Conservation (phyloP, 2,888 invertebrate genomes). For the Eilema caniola region DNA sequence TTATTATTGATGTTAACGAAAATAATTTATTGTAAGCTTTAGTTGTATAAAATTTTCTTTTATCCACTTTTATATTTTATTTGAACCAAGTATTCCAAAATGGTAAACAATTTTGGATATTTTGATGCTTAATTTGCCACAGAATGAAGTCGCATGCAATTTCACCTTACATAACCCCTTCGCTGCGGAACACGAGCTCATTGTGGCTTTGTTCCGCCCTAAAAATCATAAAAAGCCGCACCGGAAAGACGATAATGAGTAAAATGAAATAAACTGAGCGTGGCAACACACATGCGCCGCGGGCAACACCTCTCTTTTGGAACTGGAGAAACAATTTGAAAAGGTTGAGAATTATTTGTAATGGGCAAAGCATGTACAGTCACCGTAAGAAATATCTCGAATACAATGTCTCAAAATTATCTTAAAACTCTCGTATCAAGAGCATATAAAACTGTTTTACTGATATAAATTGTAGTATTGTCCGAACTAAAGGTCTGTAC, state of each 20-base stretch:
- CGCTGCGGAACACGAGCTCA: constrained; percentile 7
- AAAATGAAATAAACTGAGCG: constrained; percentile 32
- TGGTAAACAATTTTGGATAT: no score
- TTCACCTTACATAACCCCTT: constrained; percentile 11
- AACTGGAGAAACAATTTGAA: constrained; percentile 13
- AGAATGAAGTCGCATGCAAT: constrained; percentile 7
- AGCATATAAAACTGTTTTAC: no score
- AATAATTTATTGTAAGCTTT: no score
- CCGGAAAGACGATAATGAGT: constrained; percentile 36
- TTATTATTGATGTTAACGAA: no score
- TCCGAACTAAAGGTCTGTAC: no score
- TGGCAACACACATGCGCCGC: constrained; percentile 11
- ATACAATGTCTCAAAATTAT: no score
- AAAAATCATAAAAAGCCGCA: constrained; percentile 30
- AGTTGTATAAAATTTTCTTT: neutral
- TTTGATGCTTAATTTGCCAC: constrained; percentile 1
- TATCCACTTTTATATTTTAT: neutral
- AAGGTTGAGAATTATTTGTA: neutral
- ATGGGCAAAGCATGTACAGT: neutral
- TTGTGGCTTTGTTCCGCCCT: constrained; percentile 21
- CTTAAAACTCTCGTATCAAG: no score
- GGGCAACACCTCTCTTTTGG: constrained; percentile 20
- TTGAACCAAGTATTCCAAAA: neutral
- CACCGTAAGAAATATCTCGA: no score
- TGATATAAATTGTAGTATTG: no score